A percentile compares a stretch with the other conserved stretches of the same genome.
These are phyloP conservation scores for Catalaphyllia jardinei DNA, from an alignment of 64 coral and sea anemone species.

Conservation along the genomic window DNA sequence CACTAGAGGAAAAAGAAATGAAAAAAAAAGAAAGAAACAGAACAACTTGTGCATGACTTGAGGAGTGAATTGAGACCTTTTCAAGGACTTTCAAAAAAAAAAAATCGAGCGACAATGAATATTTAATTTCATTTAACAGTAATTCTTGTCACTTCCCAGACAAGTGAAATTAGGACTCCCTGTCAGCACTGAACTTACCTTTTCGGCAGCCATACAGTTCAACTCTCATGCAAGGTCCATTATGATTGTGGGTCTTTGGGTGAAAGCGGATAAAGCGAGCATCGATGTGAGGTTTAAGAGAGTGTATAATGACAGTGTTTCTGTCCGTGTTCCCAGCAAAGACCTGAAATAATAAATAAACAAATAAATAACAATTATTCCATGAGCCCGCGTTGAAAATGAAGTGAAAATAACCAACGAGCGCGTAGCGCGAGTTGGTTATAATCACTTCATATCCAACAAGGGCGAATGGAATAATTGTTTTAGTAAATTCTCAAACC, in stretches of 20 bases:
- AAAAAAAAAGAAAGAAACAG: not conserved
- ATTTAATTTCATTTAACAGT: too few relatives aligned
- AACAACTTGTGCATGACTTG: not conserved
- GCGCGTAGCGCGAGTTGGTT: too few relatives aligned
- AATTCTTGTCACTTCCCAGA: too few relatives aligned
- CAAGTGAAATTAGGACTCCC: not conserved
- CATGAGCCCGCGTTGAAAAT: too few relatives aligned
- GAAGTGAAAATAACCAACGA: too few relatives aligned
- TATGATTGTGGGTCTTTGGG: not conserved
- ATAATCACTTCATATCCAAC: too few relatives aligned
- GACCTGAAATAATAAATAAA: too few relatives aligned
- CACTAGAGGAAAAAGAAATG: not conserved
- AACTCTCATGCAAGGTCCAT: not conserved
- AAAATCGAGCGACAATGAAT: too few relatives aligned
- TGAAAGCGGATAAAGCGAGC: slow-evolving; percentile 24
- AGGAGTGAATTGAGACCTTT: not conserved
- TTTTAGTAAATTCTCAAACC: too few relatives aligned
- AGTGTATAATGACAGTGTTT: not conserved
- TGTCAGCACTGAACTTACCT: not conserved
- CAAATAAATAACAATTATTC: too few relatives aligned
- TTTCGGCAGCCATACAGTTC: slow-evolving; percentile 23
- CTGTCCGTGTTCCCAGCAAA: slow-evolving; percentile 17
- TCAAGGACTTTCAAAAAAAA: too few relatives aligned
- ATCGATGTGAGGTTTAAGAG: slow-evolving; percentile 18
- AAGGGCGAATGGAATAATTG: too few relatives aligned